phyloP scores from a whole-genome alignment of 2,888 invertebrate species.

The Fragum fragum region DNA sequence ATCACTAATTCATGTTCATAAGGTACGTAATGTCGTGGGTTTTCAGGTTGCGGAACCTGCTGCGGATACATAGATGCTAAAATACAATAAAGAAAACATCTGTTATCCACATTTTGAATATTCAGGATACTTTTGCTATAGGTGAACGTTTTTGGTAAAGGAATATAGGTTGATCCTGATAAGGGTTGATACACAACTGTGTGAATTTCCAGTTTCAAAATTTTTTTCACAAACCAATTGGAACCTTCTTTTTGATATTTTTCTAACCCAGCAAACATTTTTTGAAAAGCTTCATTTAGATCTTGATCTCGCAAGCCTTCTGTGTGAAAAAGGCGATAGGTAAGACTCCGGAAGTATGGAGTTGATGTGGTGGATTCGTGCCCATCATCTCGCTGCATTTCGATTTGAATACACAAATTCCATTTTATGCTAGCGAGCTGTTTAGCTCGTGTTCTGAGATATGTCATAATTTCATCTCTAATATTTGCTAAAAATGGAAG shows the following conservation, averaged over 20 bases:
- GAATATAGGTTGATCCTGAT: constrained; percentile 45
- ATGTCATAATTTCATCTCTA: constrained; percentile 20
- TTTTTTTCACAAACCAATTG: constrained; percentile 48
- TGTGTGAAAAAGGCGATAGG: constrained; percentile 11
- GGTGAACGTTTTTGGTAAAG: constrained; percentile 37
- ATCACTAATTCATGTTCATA: constrained; percentile 50
- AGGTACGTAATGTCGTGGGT: constrained; percentile 29
- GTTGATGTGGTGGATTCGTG: constrained; percentile 11
- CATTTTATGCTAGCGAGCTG: constrained; percentile 24
- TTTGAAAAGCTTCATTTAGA: constrained; percentile 47
- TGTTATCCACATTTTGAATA: constrained; percentile 51
- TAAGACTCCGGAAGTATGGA: constrained; percentile 33
- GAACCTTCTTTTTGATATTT: constrained; percentile 45
- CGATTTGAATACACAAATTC: constrained; percentile 26
- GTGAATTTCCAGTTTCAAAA: constrained; percentile 46
- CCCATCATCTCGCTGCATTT: constrained; percentile 48
- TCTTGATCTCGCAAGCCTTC: constrained; percentile 31
- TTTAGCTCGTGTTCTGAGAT: constrained; percentile 11
- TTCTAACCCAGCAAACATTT: constrained; percentile 53
- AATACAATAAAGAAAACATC: constrained; percentile 53
- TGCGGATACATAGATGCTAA: constrained; percentile 51
- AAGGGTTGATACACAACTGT: constrained; percentile 52
- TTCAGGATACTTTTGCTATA: constrained; percentile 38
- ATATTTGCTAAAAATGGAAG: constrained; percentile 32
- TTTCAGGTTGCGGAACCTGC: constrained; percentile 23